Base-by-base conservation (phyloP, 2,113 vertebrate genomes). In the Desmodus rotundus region DNA sequence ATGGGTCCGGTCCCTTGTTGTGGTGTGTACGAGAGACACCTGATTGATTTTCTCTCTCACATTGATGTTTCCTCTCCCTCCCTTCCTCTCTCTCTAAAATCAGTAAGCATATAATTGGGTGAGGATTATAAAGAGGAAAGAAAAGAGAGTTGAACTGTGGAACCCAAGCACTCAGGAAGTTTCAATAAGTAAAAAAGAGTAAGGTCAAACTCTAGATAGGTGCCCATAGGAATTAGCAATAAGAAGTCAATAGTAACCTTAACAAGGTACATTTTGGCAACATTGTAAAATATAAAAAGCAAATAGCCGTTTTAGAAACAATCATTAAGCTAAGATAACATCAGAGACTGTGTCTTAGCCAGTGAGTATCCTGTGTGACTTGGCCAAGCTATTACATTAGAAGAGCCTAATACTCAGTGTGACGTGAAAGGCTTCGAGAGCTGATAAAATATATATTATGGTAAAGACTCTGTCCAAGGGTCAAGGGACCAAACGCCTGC, bases 301-400 rank as follows among this genome's bases (percentile, higher is more conserved):
- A 74, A 67, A 80, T 24, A 73, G 31, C 17, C 36, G 12, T 31
- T 90, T 93, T 13, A 20, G 54, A 91, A 94, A 56, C 28, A 92
- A 70, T 50, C 28, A 52, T 61, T 86, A 28, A 81, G 47, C 58
- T 68, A 81, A 76, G 33, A 20, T 56, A 83, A 67, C 45, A 31
- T 73, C 81, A 65, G 58, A 89, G 50, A 89, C 56, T 11, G 7
- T 68, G 85, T 95, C 38, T 74, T 89, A 87, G 78, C 50, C 78
- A 28, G 28, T 54, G 45, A 14, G 15, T 38, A 54, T 54, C 50
- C 31, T 61, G 28, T 88, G 20, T 88, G 56, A 65, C 36, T 78
- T 54, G 6, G 41, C 41, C 78, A 70, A 47, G 31, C 86, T 76
- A 13, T 56, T 68, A n/a, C 20, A 31, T 81, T 47, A 86, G 67